Base-by-base conservation (phyloP, 1,140 invertebrate genomes). In the Diorhabda carinulata region DNA sequence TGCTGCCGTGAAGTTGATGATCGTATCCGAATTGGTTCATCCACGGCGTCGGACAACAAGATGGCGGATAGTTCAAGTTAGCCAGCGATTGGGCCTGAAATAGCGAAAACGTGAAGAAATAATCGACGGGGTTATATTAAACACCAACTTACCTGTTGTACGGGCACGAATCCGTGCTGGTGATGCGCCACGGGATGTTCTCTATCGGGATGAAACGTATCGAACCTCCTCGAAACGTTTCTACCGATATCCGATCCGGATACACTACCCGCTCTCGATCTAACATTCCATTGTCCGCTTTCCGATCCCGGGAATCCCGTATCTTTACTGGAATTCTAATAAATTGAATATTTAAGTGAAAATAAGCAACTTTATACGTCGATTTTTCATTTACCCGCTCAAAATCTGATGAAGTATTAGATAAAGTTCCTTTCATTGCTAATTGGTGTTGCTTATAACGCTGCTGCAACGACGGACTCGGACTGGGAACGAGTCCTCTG, bases 11-110 rank as follows among this genome's bases (percentile, higher is more conserved):
- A n/a, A 52, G 47, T 76, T 82, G 84, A 72, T 82, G 75, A 70
- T 80, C 79, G 66, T 64, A 74, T 66, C 64, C 72, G 70, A 73
- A 81, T 44, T 74, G 78, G 42, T 80, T 78, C 70, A 78, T 76
- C 81, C 82, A 81, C 67, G 78, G 74, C 7, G 78, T 77, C 71
- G 86, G 86, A 62, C 83, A 83, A 43, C 83, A 83, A 52, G 87
- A 87, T 78, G 80, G 78, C 70, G 82, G 83, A 78, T 84, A 88
- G 72, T 86, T 86, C 2, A 90, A 76, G 41, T 90, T 89, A 0
- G 89, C 89, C 84, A 91, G 86, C 0, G 89, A 91, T 74, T 91
- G 89, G 0, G 89, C 87, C 89, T 91, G 75, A 5, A 78, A 79
- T 43, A 59, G 66, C 4, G 57, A 58, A 64, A 60, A 40, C 5